Conservation (phyloP, 2,888 invertebrate genomes). For the Suillia variegata region DNA sequence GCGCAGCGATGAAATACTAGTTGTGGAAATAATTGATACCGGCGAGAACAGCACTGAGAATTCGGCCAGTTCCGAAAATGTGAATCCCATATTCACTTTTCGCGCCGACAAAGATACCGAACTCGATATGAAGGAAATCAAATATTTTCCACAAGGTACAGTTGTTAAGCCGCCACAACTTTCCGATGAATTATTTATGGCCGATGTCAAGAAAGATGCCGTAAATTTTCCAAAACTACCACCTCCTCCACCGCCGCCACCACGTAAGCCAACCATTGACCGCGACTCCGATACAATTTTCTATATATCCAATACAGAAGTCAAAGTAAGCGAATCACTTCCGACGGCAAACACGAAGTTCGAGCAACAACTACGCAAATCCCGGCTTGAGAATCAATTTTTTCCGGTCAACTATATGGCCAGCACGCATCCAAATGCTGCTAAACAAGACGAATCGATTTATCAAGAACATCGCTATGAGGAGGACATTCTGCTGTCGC, state of each 20-base stretch:
- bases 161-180: slow-evolving; percentile 31
- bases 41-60: slow-evolving; percentile 48
- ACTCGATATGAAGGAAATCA: slow-evolving; percentile 34
- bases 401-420: slow-evolving; percentile 56
- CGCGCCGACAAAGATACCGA: slow-evolving; percentile 33
- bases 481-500: slow-evolving; percentile 59
- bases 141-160: slow-evolving; percentile 37
- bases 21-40: slow-evolving; percentile 56
- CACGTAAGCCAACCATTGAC: slow-evolving; percentile 46
- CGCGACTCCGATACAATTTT: slow-evolving; percentile 61
- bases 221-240: slow-evolving; percentile 36
- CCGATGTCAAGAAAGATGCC: slow-evolving; percentile 39
- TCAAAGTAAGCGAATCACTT: slow-evolving; percentile 59
- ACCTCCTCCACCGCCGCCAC: slow-evolving; percentile 42
- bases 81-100: slow-evolving; percentile 47
- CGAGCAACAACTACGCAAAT: slow-evolving; percentile 41
- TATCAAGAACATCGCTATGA: slow-evolving; percentile 45
- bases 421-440: slow-evolving; percentile 31
- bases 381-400: slow-evolving; percentile 54
- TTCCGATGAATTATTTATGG: slow-evolving; percentile 54
- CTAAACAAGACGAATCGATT: slow-evolving; percentile 30
- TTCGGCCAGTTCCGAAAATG: slow-evolving; percentile 34
- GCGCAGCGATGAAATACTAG: slow-evolving; percentile 53
- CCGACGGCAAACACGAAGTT: slow-evolving; percentile 43
- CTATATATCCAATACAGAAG: slow-evolving; percentile 62